Evolutionary conservation across 2,797 vertebrate genomes (phyloP).

Genomic region (Perdix hodgsoniae): DNA sequence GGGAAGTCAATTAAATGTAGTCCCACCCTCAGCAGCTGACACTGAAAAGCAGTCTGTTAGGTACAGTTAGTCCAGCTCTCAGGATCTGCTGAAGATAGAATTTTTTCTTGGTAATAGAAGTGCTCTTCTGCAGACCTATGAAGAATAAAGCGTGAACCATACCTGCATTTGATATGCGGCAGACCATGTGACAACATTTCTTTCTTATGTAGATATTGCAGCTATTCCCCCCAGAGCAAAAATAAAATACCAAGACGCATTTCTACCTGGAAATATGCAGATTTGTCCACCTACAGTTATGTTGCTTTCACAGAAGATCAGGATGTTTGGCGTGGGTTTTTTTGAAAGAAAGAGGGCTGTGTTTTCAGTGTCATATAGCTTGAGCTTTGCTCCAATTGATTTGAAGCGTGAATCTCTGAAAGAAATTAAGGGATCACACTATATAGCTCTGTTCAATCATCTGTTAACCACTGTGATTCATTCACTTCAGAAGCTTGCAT

Average conservation of each 20-base stretch:
- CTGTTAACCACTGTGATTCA: neutral
- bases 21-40: neutral
- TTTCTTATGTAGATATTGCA: neutral
- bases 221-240: neutral
- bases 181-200: neutral
- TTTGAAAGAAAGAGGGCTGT: neutral
- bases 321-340: neutral
- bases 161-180: neutral
- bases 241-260: neutral
- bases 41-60: neutral
- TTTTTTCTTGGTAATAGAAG: neutral
- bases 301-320: neutral
- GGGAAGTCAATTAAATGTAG: neutral
- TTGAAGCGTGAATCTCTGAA: neutral
- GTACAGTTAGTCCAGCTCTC: neutral
- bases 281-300: slow-evolving; percentile 4
- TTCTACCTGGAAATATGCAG: slow-evolving; percentile 29
- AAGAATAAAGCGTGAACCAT: neutral
- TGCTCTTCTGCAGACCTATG: neutral
- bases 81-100: neutral
- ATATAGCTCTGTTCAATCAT: slow-evolving; percentile 28
- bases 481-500: neutral
- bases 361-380: neutral
- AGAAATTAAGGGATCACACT: neutral
- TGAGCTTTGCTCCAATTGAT: neutral